phyloP scores from a whole-genome alignment of 2,797 vertebrate species.

The Catamblyrhynchus diadema region DNA sequence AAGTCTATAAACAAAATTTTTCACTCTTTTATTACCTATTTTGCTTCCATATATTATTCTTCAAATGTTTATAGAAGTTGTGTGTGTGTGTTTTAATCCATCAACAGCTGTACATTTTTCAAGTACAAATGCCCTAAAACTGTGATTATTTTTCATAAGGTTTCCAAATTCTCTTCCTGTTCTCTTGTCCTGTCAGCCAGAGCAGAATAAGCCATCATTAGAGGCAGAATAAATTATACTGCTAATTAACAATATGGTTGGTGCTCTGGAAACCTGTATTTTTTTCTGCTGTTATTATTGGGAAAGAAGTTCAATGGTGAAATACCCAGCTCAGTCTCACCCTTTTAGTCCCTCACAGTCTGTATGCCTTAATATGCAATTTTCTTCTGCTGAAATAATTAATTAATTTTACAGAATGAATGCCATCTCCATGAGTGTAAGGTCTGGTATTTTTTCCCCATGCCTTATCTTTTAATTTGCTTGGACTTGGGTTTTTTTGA shows the following conservation, averaged over 20 bases:
- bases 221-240: constrained; percentile 49
- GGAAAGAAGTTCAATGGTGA: constrained; percentile 8
- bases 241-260: constrained; percentile 62
- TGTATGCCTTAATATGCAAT: background rate
- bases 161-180: constrained; percentile 38
- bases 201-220: constrained; percentile 42
- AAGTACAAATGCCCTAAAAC: constrained; percentile 44
- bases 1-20: constrained; percentile 65
- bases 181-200: constrained; percentile 37
- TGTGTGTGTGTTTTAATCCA: constrained; percentile 38
- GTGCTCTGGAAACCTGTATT: constrained; percentile 9
- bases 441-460: background rate
- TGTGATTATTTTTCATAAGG: constrained; percentile 17
- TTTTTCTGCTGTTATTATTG: background rate
- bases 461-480: background rate
- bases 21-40: constrained; percentile 61
- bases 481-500: rapidly evolving
- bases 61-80: constrained; percentile 12
- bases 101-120: constrained; percentile 21
- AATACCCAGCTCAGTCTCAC: constrained; percentile 1
- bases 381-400: background rate
- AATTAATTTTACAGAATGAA: constrained; percentile 41
- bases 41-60: constrained; percentile 57
- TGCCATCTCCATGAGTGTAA: background rate
- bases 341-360: background rate